Conservation (phyloP, 2,113 vertebrate species). For the Pteropus alecto region DNA sequence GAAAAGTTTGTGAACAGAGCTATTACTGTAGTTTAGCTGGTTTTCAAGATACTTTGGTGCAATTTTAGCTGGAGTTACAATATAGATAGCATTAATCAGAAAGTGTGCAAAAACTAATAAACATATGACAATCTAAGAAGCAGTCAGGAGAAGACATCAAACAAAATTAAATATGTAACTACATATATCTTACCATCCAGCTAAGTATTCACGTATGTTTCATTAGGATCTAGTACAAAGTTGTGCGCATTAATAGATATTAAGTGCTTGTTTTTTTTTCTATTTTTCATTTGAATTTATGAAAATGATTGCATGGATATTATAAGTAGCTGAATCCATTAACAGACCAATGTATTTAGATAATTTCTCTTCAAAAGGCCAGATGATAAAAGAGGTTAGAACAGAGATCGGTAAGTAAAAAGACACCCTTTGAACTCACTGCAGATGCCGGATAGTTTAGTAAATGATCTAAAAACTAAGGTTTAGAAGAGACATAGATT, state of each 20-base stretch:
- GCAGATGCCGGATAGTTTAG: background rate
- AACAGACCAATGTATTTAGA: background rate
- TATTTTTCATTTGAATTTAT: conserved; percentile 7
- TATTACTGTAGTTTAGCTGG: conserved; percentile 22
- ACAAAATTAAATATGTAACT: background rate
- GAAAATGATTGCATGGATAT: background rate
- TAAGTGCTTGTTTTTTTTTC: background rate
- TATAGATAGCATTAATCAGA: conserved; percentile 17
- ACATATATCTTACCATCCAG: background rate
- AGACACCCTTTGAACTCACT: background rate
- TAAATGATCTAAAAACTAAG: background rate
- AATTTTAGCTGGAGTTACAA: conserved; percentile 49
- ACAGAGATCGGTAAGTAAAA: background rate
- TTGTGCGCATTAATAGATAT: background rate
- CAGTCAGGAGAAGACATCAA: conserved; percentile 5
- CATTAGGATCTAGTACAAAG: background rate
- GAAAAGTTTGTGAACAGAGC: conserved; percentile 29
- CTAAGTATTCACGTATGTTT: background rate
- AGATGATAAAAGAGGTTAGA: conserved; percentile 18
- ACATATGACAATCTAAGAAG: background rate
- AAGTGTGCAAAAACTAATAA: conserved; percentile 25
- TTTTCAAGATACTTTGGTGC: conserved; percentile 10
- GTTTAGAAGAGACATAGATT: background rate
- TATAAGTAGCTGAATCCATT: background rate
- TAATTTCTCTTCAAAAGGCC: background rate